phyloP scores from a whole-genome alignment of 2,113 vertebrate genomes.

The Ophiodon elongatus region DNA sequence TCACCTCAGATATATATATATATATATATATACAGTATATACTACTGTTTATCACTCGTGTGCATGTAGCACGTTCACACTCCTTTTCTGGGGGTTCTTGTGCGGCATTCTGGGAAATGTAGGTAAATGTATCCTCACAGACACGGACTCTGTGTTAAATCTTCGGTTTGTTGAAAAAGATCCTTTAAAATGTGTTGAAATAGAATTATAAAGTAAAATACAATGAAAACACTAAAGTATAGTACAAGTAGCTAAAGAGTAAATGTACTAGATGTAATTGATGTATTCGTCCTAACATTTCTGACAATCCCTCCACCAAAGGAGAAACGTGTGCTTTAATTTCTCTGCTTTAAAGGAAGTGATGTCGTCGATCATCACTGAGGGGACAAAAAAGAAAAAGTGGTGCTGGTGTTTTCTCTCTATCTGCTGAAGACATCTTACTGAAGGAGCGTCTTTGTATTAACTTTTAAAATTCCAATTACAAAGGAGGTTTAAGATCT shows the following conservation, averaged over 20 bases:
- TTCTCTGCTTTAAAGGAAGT: slow-evolving; percentile 44
- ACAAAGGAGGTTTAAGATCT: slow-evolving; percentile 77
- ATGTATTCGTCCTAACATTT: no score
- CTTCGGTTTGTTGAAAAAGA: not conserved
- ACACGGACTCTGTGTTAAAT: not conserved
- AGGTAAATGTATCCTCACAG: not conserved
- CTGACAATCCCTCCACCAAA: no score
- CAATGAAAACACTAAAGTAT: no score
- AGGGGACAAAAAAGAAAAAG: slow-evolving; percentile 17
- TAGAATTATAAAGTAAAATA: no score
- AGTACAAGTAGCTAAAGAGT: no score
- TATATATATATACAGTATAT: no score
- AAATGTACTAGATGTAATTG: no score
- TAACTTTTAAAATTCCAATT: slow-evolving; percentile 80
- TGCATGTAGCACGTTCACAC: not conserved
- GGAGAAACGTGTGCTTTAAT: slow-evolving; percentile 28
- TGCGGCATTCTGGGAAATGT: not conserved
- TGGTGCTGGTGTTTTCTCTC: slow-evolving; percentile 48
- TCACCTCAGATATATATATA: not conserved
- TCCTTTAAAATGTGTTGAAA: not conserved
- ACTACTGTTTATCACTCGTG: not conserved
- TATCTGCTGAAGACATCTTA: slow-evolving; percentile 78
- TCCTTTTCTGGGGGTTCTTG: not conserved
- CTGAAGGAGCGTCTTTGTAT: slow-evolving; percentile 74
- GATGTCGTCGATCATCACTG: slow-evolving; percentile 50